Conservation (phyloP, 2,797 vertebrate species). For the Eurystomus glaucurus region DNA sequence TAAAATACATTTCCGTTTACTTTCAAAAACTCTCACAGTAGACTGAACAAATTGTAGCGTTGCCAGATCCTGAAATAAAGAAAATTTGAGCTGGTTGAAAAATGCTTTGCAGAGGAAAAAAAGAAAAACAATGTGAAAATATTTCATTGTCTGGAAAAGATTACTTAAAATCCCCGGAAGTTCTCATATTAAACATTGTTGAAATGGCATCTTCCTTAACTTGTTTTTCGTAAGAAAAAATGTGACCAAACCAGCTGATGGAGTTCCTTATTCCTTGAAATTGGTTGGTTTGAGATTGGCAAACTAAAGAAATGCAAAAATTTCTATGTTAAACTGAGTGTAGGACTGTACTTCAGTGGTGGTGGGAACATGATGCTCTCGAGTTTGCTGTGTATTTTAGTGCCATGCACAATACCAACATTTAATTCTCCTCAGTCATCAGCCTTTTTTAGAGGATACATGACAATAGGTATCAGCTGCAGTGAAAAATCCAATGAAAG, state of each 20-base stretch:
- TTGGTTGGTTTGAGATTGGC: background rate
- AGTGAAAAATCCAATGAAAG: background rate
- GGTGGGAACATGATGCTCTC: background rate
- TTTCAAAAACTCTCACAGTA: background rate
- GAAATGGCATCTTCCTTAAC: background rate
- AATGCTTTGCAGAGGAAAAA: background rate
- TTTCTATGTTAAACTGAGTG: background rate
- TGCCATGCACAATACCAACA: background rate
- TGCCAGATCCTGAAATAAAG: background rate
- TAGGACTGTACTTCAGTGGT: background rate
- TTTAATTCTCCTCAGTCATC: background rate
- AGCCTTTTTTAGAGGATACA: background rate
- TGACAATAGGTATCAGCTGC: conserved; percentile 65
- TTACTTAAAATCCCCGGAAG: background rate
- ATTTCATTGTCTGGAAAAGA: background rate
- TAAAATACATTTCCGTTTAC: background rate
- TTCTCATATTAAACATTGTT: background rate
- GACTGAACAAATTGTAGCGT: background rate
- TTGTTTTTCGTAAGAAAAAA: background rate
- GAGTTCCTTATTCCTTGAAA: background rate
- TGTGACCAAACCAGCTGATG: background rate
- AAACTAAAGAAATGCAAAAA: background rate
- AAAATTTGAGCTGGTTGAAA: background rate
- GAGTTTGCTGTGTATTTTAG: background rate
- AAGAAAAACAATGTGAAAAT: background rate